Conservation (phyloP, 2,888 invertebrate genomes). For the Cyclophora punctaria region DNA sequence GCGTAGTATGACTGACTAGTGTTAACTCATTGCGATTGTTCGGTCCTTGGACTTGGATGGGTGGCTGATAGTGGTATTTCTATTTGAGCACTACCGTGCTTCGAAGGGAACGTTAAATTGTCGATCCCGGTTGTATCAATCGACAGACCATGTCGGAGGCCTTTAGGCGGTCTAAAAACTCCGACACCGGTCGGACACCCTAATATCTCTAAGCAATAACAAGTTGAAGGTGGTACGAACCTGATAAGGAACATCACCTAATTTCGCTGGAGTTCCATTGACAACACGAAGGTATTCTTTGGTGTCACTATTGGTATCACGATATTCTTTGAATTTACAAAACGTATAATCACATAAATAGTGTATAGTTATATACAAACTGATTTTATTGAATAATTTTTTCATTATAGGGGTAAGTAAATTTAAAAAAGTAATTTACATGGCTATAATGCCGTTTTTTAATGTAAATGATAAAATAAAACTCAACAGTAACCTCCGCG, state of each 20-base stretch:
- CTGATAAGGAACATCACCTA: neutral
- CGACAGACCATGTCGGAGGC: too few species aligned
- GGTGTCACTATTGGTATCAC: neutral
- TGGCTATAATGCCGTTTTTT: neutral
- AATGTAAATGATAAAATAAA: too few species aligned
- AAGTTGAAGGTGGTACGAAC: neutral
- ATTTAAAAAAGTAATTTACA: neutral
- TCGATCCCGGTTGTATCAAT: too few species aligned
- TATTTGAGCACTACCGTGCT: too few species aligned
- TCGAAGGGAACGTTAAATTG: too few species aligned
- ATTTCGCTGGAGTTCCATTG: neutral
- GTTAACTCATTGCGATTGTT: too few species aligned
- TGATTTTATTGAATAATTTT: neutral
- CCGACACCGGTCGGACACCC: too few species aligned
- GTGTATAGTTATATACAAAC: neutral
- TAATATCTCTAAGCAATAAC: neutral
- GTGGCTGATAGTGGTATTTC: too few species aligned
- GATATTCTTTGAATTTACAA: neutral
- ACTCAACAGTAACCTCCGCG: too few species aligned
- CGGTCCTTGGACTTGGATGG: too few species aligned
- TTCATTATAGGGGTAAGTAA: neutral
- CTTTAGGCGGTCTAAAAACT: too few species aligned
- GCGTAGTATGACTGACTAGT: too few species aligned
- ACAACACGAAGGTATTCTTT: neutral
- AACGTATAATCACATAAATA: neutral